These are phyloP conservation scores for Lepidurus apus DNA, from an alignment of 1,140 invertebrate genomes.

Conservation along the genomic window DNA sequence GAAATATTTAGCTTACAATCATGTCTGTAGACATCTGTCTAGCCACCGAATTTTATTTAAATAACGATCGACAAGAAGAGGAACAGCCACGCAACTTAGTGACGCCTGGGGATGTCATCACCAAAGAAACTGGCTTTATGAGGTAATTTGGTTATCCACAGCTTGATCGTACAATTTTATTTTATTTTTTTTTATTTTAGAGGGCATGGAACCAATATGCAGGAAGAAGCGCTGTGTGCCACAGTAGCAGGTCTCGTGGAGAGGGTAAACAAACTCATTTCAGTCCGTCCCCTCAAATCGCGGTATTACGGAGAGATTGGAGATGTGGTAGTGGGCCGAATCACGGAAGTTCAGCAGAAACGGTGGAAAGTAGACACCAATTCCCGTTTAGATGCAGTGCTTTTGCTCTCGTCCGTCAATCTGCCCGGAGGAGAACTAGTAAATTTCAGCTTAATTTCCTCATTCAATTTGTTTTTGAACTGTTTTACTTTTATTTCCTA, in stretches of 20 bases:
- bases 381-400: constrained; percentile 77
- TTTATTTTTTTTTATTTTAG: constrained; percentile 54
- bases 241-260: constrained; percentile 91
- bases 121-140: constrained; percentile 75
- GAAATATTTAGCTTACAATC: neutral
- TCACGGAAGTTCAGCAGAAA: constrained; percentile 83
- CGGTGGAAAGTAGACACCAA: constrained; percentile 95
- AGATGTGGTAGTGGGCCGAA: constrained; percentile 91
- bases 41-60: constrained; percentile 26
- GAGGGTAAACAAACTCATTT: constrained; percentile 90
- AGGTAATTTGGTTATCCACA: constrained; percentile 51
- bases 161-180: neutral
- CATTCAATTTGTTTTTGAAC: constrained; percentile 20
- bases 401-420: constrained; percentile 90
- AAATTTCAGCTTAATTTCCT: neutral
- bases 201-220: constrained; percentile 91
- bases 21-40: constrained; percentile 30
- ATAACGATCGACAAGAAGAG: constrained; percentile 13
- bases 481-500: constrained; percentile 38
- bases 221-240: constrained; percentile 71
- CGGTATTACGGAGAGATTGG: constrained; percentile 91
- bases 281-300: constrained; percentile 81
- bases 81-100: constrained; percentile 59
- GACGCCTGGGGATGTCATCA: constrained; percentile 80
- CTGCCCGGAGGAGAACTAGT: constrained; percentile 63